Percentiles rank a stretch among this genome's conserved stretches.
Evolutionary conservation across 2,113 vertebrate species (phyloP).

Genomic region (Mixornis gularis): DNA sequence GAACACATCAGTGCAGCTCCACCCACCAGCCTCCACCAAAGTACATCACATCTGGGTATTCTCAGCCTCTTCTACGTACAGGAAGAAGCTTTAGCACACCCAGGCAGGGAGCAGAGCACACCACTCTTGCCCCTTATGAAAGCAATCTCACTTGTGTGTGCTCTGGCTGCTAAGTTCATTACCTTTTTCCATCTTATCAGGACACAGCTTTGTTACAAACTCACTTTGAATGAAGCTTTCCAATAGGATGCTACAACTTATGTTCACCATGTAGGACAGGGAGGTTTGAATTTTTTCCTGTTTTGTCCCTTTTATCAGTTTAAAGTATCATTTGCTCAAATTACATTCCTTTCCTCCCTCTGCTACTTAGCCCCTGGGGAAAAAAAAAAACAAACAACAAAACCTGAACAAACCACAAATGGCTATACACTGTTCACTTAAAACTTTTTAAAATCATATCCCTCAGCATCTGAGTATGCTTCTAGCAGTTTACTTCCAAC

Average conservation of each 20-base stretch:
- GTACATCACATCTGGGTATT: fast-evolving
- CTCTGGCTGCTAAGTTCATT: neutral
- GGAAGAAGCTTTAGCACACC: neutral
- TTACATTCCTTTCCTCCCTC: neutral
- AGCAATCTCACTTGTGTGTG: fast-evolving
- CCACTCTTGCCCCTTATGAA: neutral
- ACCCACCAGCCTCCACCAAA: neutral
- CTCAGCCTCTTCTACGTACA: fast-evolving
- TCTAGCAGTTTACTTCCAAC: neutral
- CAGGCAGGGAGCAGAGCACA: neutral
- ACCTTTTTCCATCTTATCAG: neutral
- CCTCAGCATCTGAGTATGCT: neutral
- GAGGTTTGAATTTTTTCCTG: neutral
- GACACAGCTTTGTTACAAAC: neutral
- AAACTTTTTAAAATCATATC: neutral
- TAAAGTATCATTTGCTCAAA: neutral
- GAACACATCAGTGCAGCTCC: neutral
- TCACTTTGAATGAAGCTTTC: neutral
- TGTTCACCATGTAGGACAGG: fast-evolving
- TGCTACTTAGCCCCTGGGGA: neutral
- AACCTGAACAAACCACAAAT: neutral
- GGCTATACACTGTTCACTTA: neutral
- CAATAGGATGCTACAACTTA: neutral
- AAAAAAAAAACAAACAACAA: neutral
- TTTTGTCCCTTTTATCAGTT: neutral